Percentiles rank a stretch among this genome's conserved stretches.
These are phyloP conservation scores for Erythrolamprus reginae DNA, from an alignment of 2,113 vertebrate species.

Conservation along the genomic window DNA sequence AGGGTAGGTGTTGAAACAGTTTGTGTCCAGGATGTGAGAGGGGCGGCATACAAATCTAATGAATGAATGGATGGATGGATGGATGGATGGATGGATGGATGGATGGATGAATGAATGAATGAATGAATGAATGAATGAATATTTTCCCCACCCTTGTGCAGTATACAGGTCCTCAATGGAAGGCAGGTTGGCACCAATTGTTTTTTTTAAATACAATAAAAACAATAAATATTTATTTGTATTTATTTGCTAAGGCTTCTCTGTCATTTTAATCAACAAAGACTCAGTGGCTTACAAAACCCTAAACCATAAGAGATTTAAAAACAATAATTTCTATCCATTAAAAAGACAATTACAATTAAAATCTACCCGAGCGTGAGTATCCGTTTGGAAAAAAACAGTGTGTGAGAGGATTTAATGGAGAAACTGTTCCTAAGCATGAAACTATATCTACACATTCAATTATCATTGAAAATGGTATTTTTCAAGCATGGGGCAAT, in stretches of 20 bases:
- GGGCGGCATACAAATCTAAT: too few species aligned
- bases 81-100: too few species aligned
- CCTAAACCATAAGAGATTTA: not conserved
- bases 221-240: not conserved
- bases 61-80: too few species aligned
- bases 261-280: not conserved
- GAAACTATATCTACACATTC: not conserved
- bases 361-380: not conserved
- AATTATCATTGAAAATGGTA: not conserved
- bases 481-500: not conserved
- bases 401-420: not conserved
- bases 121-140: too few species aligned
- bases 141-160: too few species aligned
- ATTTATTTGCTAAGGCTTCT: not conserved
- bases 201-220: too few species aligned
- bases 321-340: not conserved
- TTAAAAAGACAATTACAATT: not conserved
- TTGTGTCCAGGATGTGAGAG: too few species aligned
- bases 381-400: not conserved
- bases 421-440: not conserved
- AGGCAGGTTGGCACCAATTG: too few species aligned
- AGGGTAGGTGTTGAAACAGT: too few species aligned
- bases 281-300: not conserved
- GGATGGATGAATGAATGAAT: too few species aligned
- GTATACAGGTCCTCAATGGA: too few species aligned